A percentile compares a stretch with the other conserved stretches of the same genome.
Conservation (phyloP, 1,140 invertebrate genomes). For the Paracyclopina nana region DNA sequence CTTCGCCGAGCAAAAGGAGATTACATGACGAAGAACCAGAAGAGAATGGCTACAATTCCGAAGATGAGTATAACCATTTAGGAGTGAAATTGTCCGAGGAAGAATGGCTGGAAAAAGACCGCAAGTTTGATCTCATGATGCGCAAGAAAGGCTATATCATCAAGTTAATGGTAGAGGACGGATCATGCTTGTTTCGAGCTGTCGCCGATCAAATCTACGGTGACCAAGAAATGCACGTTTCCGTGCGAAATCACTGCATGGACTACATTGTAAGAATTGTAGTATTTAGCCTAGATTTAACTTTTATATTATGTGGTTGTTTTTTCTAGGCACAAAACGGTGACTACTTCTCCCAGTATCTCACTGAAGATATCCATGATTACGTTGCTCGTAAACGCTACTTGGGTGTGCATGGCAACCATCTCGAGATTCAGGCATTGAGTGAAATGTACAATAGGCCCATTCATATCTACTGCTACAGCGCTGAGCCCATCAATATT, state of each 20-base stretch:
- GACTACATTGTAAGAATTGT: conserved; percentile 66
- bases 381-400: conserved; percentile 60
- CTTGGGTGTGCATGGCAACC: conserved; percentile 69
- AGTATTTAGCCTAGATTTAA: conserved; percentile 2
- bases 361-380: conserved; percentile 72
- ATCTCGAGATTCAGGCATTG: conserved; percentile 82
- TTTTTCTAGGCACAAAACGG: conserved; percentile 46
- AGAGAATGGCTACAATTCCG: conserved; percentile 11
- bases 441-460: conserved; percentile 78
- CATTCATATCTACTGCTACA: conserved; percentile 81
- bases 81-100: conserved; percentile 12
- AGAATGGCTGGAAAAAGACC: conserved; percentile 16
- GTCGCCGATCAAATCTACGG: conserved; percentile 84
- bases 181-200: conserved; percentile 75
- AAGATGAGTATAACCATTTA: conserved; percentile 14
- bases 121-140: conserved; percentile 44
- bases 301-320: conserved; percentile 19
- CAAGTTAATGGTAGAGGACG: conserved; percentile 76
- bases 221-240: conserved; percentile 73
- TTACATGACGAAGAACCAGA: too few species aligned
- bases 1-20: too few species aligned
- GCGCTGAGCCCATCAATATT: conserved; percentile 30
- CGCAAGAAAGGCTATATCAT: conserved; percentile 53
- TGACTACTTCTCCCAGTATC: conserved; percentile 79
- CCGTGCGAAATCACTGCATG: conserved; percentile 68